Evolutionary conservation across 2,113 vertebrate species (phyloP).

Genomic region (Callospermophilus lateralis): DNA sequence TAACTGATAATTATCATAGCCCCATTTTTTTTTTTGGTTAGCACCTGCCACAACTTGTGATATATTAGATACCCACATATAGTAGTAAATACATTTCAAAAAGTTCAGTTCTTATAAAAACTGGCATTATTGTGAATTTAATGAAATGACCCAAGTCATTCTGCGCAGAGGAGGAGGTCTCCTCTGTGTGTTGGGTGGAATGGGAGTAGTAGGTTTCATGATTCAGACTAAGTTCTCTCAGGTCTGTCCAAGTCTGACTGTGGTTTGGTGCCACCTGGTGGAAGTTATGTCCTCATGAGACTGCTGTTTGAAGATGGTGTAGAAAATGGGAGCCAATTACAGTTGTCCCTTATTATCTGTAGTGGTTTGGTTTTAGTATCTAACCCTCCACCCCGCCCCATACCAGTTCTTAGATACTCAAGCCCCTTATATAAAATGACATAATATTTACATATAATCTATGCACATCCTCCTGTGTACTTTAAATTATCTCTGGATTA

Average conservation of each 20-base stretch:
- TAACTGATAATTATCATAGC: not conserved
- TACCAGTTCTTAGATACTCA: not conserved
- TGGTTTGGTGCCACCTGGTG: slow-evolving; percentile 81
- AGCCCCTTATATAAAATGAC: not conserved
- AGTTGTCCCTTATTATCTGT: not conserved
- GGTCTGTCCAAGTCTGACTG: not conserved
- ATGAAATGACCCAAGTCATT: not conserved
- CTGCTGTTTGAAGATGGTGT: not conserved
- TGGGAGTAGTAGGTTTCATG: not conserved
- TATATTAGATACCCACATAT: not conserved
- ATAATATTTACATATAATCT: not conserved
- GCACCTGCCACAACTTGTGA: not conserved
- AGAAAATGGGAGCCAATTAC: not conserved
- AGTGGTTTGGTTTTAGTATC: not conserved
- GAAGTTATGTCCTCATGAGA: not conserved
- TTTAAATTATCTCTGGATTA: not conserved
- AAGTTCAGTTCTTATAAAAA: not conserved
- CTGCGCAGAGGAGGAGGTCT: not conserved
- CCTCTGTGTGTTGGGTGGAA: not conserved
- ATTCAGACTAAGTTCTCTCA: not conserved
- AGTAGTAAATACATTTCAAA: not conserved
- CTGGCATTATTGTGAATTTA: not conserved
- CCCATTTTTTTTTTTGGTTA: not conserved
- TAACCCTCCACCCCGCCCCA: not conserved
- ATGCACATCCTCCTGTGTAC: not conserved